These are phyloP conservation scores for Thalpophila matura DNA, from an alignment of 2,888 invertebrate species.

Conservation along the genomic window DNA sequence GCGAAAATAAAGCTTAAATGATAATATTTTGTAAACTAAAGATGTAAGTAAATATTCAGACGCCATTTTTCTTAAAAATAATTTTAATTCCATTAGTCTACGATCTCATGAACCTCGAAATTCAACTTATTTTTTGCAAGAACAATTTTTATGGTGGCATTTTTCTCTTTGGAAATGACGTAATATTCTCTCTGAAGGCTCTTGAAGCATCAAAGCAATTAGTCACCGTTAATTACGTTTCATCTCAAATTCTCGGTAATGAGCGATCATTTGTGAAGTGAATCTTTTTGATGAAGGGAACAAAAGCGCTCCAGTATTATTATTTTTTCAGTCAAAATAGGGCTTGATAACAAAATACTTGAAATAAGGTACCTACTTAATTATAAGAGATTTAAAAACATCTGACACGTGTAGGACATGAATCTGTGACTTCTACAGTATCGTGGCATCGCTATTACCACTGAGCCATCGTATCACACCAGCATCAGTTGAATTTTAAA, in stretches of 20 bases:
- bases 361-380: too few species aligned
- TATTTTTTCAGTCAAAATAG: constrained; percentile 24
- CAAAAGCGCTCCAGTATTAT: constrained; percentile 34
- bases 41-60: background rate
- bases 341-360: background rate
- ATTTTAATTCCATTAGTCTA: constrained; percentile 8
- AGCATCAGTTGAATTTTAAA: too few species aligned
- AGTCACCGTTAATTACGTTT: constrained; percentile 54
- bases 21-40: background rate
- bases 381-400: too few species aligned
- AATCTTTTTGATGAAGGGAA: constrained; percentile 37
- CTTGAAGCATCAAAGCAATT: constrained; percentile 52
- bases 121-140: background rate
- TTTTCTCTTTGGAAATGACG: constrained; percentile 23
- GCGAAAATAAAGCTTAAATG: background rate
- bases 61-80: background rate
- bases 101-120: constrained; percentile 19
- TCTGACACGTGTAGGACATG: too few species aligned
- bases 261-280: constrained; percentile 43
- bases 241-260: constrained; percentile 42
- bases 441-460: too few species aligned
- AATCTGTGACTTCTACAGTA: too few species aligned
- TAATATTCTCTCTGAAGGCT: constrained; percentile 22
- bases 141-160: background rate
- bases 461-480: too few species aligned